Percentiles rank a stretch among this genome's conserved stretches.
These are phyloP conservation scores for Myrmecophaga tridactyla DNA, from an alignment of 2,113 vertebrate genomes.

Conservation along the genomic window DNA sequence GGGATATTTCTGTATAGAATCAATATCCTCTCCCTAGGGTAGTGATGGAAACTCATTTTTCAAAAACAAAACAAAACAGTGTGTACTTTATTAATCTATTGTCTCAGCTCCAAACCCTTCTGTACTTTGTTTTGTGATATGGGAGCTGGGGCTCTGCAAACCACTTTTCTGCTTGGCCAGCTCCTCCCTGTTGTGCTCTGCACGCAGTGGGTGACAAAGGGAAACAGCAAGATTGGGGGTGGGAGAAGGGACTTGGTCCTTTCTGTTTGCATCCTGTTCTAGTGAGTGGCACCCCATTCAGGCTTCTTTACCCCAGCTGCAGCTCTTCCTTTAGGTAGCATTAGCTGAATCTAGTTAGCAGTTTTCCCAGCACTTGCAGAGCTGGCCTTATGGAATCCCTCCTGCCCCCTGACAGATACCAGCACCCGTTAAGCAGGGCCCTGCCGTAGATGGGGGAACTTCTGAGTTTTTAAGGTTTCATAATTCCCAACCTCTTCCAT, in stretches of 20 bases:
- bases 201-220: rapidly evolving
- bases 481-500: background rate
- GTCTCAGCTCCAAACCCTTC: background rate
- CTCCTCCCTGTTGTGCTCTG: no score
- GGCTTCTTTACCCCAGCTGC: background rate
- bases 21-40: background rate
- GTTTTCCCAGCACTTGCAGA: background rate
- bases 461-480: background rate
- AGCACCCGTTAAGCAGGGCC: background rate
- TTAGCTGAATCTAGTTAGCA: background rate
- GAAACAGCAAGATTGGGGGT: background rate
- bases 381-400: rapidly evolving
- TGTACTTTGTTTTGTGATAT: background rate
- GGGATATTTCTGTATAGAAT: background rate
- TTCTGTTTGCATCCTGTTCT: background rate
- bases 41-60: background rate
- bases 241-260: background rate
- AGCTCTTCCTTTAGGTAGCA: background rate
- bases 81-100: background rate
- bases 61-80: background rate
- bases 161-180: background rate
- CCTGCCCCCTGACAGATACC: background rate
- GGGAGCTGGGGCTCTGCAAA: background rate
- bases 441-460: background rate
- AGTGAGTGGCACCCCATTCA: rapidly evolving